Base-by-base conservation (phyloP, 2,113 vertebrate genomes). In the Stigmatopora argus region DNA sequence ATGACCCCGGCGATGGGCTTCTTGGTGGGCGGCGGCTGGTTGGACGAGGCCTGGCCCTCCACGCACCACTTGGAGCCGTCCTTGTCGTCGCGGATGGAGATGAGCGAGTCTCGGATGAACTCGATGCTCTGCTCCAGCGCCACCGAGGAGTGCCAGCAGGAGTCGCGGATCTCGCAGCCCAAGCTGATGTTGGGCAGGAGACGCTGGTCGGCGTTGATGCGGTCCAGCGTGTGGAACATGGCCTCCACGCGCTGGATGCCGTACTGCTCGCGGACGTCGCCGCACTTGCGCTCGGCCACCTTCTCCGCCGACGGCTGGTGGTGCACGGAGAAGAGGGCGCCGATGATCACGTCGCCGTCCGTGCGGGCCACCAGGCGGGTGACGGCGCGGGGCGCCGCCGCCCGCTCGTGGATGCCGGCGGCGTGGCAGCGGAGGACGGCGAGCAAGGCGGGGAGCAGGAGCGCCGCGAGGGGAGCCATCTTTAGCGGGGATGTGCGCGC, bases 61-160 rank as follows among this genome's bases (percentile, higher is more conserved):
- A 98, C 73, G 74, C 97, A 98, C 76, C 93, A 93, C 48, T 93
- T 92, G 74, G 92, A 88, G 3, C 95, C 94, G 3, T 98, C 96
- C 81, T 91, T 95, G 45, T 98, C 96, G 15, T 98, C 96, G 61
- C 96, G 85, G 71, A 97, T 97, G 53, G 97, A 99, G 78, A 98
- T 98, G 65, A 99, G 93, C 6, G 97, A 99, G 87, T 99, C 97
- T 60, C 97, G 90, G 71, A 99, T 99, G 79, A 99, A 99, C 87
- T 99, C 97, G 31, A 99, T 99, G 88, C 97, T 99, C 84, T 99
- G 97, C 81, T 99, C 97, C 85, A 99, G 87, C 62, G 97, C 97
- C 66, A 99, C 97, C 0, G 96, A 97, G 0, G 97, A 98, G 77
- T 99, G 95, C 97, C 97, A 99, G 83, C 97, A 99, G 26, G 97